Evolutionary conservation across 2,888 invertebrate species (phyloP), one percentile per base, ranked within the genome.

Genomic region (Xestoiulus laeticollis): DNA sequence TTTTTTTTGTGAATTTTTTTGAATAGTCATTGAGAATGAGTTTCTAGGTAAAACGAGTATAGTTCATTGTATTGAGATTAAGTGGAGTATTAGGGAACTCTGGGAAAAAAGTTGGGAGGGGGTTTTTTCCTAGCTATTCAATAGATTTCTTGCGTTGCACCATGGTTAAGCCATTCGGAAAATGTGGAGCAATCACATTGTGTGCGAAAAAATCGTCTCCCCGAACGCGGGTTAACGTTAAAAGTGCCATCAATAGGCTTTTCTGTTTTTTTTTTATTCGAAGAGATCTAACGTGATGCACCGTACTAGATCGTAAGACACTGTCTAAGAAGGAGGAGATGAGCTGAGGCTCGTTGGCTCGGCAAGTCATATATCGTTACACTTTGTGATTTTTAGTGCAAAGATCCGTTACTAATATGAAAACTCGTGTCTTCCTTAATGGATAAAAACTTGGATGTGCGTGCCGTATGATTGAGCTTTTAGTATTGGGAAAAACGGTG

Each of bases 141-240:
- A 78, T 78, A 22, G 78, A 78, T 78, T 78, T 78, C 78, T 68
- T 30, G 78, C 78, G 78, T 78, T 14, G 78, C 78, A 78, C 78
- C 78, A 14, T 30, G 78, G 78, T 78, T 78, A 78, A 78, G 78
- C 78, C 78, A 78, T 30, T 78, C 78, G 78, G 78, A 30, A 78
- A 78, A 78, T 78, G 78, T 78, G 78, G 78, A 78, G 78, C 78
- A 78, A 78, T 78, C 78, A 78, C 78, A 78, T 78, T 30, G 78
- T 30, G 12, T 30, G 78, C 78, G 78, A 78, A 78, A 78, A 48
- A 78, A 78, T 30, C 78, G 30, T 78, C 78, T 78, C 78, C 68
- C 22, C 22, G 68, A 68, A 68, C 68, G 4, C 22, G 26, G 22
- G 78, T 78, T 78, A 12, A 78, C 26, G 78, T 30, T 78, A 30